Base-by-base conservation (phyloP, 2,888 invertebrate genomes). In the Tipula lateralis region DNA sequence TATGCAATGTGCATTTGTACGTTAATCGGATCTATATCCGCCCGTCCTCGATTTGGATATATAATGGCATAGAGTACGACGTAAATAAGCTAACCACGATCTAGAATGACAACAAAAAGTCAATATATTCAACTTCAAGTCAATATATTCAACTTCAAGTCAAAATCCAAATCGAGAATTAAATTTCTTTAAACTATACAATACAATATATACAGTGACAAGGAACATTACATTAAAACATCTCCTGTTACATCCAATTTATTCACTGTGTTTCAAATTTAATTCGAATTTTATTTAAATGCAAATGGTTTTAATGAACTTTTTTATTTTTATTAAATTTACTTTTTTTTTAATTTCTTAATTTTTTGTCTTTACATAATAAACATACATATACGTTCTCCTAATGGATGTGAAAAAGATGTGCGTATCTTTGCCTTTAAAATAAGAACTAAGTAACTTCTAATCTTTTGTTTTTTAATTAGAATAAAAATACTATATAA, bases 391-490 rank as follows among this genome's bases (percentile, higher is more conserved):
- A 32, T n/a, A 32, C 7, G 7, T 32, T 32, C 39, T 13, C 13
- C 39, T 39, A 39, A 39, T 24, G 66, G 24, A 13, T 66, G 2
- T 24, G 13, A 9, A 39, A 7, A 39, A 39, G 39, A 39, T 39
- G 13, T 39, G 9, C 39, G 66, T 66, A 24, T 24, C 24, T 66
- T 24, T 24, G 1, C 5, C n/a, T n/a, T 50, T 66, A 66, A 66
- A 19, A 66, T 66, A 24, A 66, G 66, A 24, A 66, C 66, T 66
- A 66, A 66, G 66, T 66, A 66, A 66, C 66, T 66, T 66, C 66
- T 66, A 66, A 66, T 66, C 66, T 66, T 66, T 66, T 24, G 66
- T 66, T 66, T 66, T 66, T 66, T 66, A 66, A 66, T 66, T 66
- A 66, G 19, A 66, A 66, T 66, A 7, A 66, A 66, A 19, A 66